These are phyloP conservation scores for Temnopleurus reevesii DNA, from an alignment of 53 echinoderm and acorn worm species.

Conservation along the genomic window DNA sequence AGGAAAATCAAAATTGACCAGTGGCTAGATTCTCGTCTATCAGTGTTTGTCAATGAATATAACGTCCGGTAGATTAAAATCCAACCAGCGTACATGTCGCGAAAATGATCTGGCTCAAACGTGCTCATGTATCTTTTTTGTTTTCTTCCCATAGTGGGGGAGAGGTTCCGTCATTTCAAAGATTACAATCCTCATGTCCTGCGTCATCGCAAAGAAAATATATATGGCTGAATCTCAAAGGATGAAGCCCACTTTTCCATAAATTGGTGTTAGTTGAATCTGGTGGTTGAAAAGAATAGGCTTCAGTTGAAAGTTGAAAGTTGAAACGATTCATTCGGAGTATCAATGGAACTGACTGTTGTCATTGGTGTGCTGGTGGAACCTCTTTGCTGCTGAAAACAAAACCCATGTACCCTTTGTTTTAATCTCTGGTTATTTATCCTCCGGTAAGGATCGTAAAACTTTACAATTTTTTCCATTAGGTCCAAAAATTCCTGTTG, in stretches of 20 bases:
- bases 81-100: constrained; percentile 38
- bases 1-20: constrained; percentile 6
- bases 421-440: too few species aligned
- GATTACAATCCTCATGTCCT: background rate
- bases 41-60: constrained; percentile 50
- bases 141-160: constrained; percentile 19
- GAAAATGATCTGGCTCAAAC: constrained; percentile 55
- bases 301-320: too few species aligned
- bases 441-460: too few species aligned
- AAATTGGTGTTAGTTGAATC: background rate
- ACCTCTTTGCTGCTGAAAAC: too few species aligned
- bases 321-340: too few species aligned
- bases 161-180: constrained; percentile 53
- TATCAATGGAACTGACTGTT: too few species aligned
- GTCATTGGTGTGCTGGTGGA: too few species aligned
- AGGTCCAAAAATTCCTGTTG: too few species aligned
- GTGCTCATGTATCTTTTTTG: constrained; percentile 28
- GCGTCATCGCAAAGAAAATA: background rate
- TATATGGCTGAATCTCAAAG: background rate
- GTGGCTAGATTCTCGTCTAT: constrained; percentile 18
- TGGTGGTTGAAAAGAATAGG: background rate
- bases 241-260: too few species aligned
- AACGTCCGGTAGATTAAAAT: constrained; percentile 46
- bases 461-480: too few species aligned
- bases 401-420: too few species aligned